Evolutionary conservation across 2,888 invertebrate genomes (phyloP), one percentile per base, ranked within the genome.

Genomic region (Oligia fasciuncula): DNA sequence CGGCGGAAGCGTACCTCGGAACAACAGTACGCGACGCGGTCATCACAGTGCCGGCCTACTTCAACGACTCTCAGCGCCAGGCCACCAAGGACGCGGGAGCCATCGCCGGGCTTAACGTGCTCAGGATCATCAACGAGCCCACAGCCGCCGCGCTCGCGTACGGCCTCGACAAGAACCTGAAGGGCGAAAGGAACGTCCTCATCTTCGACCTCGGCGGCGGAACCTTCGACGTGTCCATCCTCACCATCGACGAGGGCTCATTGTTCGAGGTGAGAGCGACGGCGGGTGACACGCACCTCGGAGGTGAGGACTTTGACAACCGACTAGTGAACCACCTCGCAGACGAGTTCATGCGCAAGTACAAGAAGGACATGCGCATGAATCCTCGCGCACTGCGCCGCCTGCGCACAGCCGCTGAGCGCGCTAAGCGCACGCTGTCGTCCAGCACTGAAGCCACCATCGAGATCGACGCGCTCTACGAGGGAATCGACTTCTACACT

Each of bases 151-250:
- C 98, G 46, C 95, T 98, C 86, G 98, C 98, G 40, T 98, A 99
- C 92, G 99, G 99, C 19, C 95, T 98, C 76, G 98, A 98, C 91
- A 98, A 98, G 93, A 98, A 98, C 92, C 95, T 98, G 35, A 97
- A 98, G 92, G 98, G 98, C 40, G 98, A 98, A 92, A 97, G 97
- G 80, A 98, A 98, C 91, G 98, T 98, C 8, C 94, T 98, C 68
- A 98, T 98, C 90, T 98, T 98, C 91, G 98, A 98, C 94, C 96
- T 98, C 87, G 97, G 97, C 49, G 99, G 99, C 86, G 99, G 99
- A 71, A 99, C 99, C 74, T 99, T 99, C 94, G 99, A 99, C 97
- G 99, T 99, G 4, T 99, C 99, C 73, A 98, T 99, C 88, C 96
- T 99, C 49, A 98, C 98, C 76, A 99, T 99, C 94, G 99, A 98